A percentile compares a stretch with the other conserved stretches of the same genome.
Evolutionary conservation across 2,888 invertebrate genomes (phyloP).

Genomic region (Trissolcus japonicus): DNA sequence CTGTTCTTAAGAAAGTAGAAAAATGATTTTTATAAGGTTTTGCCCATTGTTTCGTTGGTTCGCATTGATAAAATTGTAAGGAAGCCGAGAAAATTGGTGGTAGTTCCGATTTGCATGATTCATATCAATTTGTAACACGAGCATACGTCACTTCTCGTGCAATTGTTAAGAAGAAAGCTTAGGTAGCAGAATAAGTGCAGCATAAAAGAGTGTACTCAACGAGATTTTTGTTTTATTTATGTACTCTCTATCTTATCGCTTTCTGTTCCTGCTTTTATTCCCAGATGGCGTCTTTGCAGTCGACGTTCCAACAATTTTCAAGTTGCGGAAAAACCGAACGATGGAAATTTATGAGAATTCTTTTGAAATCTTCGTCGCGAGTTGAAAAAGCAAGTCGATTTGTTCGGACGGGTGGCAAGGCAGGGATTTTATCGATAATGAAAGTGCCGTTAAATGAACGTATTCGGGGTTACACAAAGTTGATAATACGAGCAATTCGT

Average conservation of each 20-base stretch:
- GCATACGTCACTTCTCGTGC: constrained; percentile 9
- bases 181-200: constrained; percentile 44
- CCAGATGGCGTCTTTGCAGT: constrained; percentile 43
- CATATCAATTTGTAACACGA: constrained; percentile 25
- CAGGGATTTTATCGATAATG: constrained; percentile 30
- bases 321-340: constrained; percentile 32
- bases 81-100: neutral
- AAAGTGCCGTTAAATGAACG: constrained; percentile 39
- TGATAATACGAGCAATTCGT: constrained; percentile 43
- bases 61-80: constrained; percentile 7
- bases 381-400: constrained; percentile 34
- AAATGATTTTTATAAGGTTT: constrained; percentile 11
- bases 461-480: constrained; percentile 31
- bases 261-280: constrained; percentile 25
- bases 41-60: constrained; percentile 8
- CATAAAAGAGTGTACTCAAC: constrained; percentile 39
- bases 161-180: constrained; percentile 36
- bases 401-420: neutral
- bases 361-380: constrained; percentile 38
- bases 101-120: constrained; percentile 40
- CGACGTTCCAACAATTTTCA: constrained; percentile 40
- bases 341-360: constrained; percentile 46
- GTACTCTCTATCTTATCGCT: constrained; percentile 11
- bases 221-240: constrained; percentile 35
- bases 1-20: too few relatives aligned